Evolutionary conservation across 2,888 invertebrate species (phyloP).

Genomic region (Aspidapion aeneum): DNA sequence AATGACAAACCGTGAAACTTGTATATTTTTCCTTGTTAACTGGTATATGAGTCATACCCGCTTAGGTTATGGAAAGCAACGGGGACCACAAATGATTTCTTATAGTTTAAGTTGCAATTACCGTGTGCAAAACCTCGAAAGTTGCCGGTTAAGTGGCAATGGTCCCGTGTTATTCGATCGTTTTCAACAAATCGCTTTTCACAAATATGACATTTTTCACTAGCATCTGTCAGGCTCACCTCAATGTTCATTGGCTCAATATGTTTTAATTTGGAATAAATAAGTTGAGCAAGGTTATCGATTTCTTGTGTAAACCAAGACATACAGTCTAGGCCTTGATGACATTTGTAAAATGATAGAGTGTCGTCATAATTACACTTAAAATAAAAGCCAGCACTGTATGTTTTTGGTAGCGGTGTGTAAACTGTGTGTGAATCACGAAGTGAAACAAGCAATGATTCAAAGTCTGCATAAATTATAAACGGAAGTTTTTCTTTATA

Average conservation of each 20-base stretch:
- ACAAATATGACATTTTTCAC: constrained; percentile 15
- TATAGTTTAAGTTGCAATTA: background rate
- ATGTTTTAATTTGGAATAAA: background rate
- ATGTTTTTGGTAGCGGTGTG: background rate
- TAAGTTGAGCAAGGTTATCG: constrained; percentile 16
- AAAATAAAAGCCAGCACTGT: background rate
- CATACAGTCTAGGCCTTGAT: constrained; percentile 18
- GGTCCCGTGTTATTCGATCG: constrained; percentile 31
- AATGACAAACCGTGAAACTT: background rate
- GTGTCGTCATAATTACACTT: background rate
- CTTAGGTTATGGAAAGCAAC: background rate
- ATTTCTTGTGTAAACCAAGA: constrained; percentile 28
- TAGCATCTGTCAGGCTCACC: background rate
- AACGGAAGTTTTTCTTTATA: constrained; percentile 6
- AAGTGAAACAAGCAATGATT: background rate
- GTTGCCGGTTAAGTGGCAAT: constrained; percentile 34
- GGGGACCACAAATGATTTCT: background rate
- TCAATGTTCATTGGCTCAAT: background rate
- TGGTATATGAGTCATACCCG: constrained; percentile 1
- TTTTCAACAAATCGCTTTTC: constrained; percentile 15
- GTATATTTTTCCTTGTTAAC: background rate
- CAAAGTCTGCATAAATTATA: background rate
- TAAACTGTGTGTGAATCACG: background rate
- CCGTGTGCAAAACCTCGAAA: constrained; percentile 32
- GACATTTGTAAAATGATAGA: background rate